Evolutionary conservation across 2,888 invertebrate species (phyloP), one percentile per base, ranked within the genome.

Genomic region (Chrysolina oricalcia): DNA sequence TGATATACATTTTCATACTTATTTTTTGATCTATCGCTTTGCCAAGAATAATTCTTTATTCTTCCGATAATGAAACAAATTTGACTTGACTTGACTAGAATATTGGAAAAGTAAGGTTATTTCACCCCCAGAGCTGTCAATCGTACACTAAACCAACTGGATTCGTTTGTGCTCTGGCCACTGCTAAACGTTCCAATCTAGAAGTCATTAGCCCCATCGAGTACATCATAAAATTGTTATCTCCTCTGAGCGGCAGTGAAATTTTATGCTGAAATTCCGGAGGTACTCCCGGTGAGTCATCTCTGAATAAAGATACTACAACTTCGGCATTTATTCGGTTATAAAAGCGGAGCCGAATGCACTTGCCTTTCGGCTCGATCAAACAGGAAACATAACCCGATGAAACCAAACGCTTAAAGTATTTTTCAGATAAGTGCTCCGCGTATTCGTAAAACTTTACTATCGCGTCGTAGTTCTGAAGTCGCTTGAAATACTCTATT

Each of bases 371-470:
- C 53, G 21, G 53, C 53, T 53, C 6, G 53, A 53, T 9, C 53
- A 53, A 53, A 11, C 53, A 53, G 19, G 53, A 53, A 53, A 21
- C 53, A 53, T 53, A 21, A 21, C 53, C 21, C 13, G 21, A 53
- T 53, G 21, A 53, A 53, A 53, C 53, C 53, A 53, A 53, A 53
- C 53, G 13, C 53, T 53, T 23, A 15, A 53, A 53, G 53, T 13
- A 53, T 53, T 53, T 53, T 21, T 53, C 53, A 53, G 53, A 53
- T 53, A 53, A 53, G 21, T 53, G 53, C 53, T 53, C 53, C 21
- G 21, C 21, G 53, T 21, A 53, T 53, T 53, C 53, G 19, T 53
- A 53, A 53, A 53, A 53, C 19, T 53, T 53, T 53, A 53, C 53
- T 53, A 53, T 53, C 21, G 15, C 53, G 13, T 17, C 2, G 10